Percentiles rank a stretch among this genome's conserved stretches.
phyloP scores from a whole-genome alignment of 2,113 vertebrate species.

The Edolisoma coerulescens region DNA sequence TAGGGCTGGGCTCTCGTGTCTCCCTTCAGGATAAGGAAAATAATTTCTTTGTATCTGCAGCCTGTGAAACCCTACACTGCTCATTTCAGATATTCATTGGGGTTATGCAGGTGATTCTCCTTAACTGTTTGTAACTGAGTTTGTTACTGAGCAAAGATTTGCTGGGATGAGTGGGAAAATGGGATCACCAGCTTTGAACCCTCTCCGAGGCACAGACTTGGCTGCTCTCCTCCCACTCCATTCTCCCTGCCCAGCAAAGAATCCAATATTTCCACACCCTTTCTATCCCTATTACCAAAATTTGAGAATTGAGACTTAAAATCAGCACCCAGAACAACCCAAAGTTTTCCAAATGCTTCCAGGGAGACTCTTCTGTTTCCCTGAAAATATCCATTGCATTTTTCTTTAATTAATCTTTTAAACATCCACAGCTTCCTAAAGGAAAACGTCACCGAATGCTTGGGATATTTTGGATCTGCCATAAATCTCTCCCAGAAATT shows the following conservation, averaged over 20 bases:
- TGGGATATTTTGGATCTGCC: background rate
- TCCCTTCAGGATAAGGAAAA: background rate
- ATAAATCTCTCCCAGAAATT: background rate
- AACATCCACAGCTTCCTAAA: background rate
- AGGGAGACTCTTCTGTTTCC: background rate
- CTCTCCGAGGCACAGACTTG: background rate
- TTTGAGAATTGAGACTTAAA: background rate
- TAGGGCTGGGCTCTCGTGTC: fast-evolving
- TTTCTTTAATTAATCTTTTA: background rate
- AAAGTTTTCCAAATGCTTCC: background rate
- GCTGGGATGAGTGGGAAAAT: background rate
- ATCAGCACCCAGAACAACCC: too few species aligned
- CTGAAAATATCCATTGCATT: fast-evolving
- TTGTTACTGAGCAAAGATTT: background rate
- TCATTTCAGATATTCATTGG: background rate
- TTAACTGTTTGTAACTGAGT: fast-evolving
- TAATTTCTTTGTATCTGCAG: background rate
- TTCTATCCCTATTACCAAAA: background rate
- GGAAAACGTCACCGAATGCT: fast-evolving
- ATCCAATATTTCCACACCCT: too few species aligned
- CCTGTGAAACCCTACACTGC: background rate
- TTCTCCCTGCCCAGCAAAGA: background rate
- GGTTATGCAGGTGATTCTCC: background rate
- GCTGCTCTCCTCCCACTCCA: background rate
- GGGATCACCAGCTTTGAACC: background rate